phyloP scores from a whole-genome alignment of 2,113 vertebrate genomes.

The Mobula birostris region DNA sequence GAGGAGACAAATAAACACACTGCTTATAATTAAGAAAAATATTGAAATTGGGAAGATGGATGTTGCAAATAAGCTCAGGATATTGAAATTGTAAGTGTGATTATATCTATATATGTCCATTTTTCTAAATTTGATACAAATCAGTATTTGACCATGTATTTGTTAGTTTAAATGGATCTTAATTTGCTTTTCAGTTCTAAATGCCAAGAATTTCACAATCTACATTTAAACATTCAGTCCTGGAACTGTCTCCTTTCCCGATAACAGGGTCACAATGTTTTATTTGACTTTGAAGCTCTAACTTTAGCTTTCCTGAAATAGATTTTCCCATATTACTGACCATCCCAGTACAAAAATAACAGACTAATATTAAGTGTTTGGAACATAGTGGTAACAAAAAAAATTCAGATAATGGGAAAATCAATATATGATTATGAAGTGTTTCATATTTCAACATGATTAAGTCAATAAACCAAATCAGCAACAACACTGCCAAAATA shows the following conservation, averaged over 20 bases:
- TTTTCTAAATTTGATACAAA: background rate
- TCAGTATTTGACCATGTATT: background rate
- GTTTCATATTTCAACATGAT: background rate
- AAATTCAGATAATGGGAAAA: background rate
- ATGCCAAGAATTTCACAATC: background rate
- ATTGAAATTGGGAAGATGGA: background rate
- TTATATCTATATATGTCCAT: background rate
- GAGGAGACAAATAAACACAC: background rate
- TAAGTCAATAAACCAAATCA: background rate
- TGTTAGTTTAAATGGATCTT: conserved; percentile 1
- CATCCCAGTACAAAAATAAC: background rate
- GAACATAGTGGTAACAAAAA: background rate
- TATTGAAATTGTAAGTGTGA: background rate
- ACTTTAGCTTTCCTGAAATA: conserved; percentile 7
- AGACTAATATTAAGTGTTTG: background rate
- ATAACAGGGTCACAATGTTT: background rate
- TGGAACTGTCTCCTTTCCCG: conserved; percentile 2
- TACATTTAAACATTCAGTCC: background rate
- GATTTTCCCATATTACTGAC: background rate
- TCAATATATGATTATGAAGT: background rate
- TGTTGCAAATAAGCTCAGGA: background rate
- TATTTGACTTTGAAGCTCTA: background rate
- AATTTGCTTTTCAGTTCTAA: background rate
- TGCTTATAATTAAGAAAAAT: background rate
- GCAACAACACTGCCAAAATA: background rate